Evolutionary conservation across 2,113 vertebrate genomes (phyloP), one percentile per base, ranked within the genome.

Genomic region (Nicator chloris): DNA sequence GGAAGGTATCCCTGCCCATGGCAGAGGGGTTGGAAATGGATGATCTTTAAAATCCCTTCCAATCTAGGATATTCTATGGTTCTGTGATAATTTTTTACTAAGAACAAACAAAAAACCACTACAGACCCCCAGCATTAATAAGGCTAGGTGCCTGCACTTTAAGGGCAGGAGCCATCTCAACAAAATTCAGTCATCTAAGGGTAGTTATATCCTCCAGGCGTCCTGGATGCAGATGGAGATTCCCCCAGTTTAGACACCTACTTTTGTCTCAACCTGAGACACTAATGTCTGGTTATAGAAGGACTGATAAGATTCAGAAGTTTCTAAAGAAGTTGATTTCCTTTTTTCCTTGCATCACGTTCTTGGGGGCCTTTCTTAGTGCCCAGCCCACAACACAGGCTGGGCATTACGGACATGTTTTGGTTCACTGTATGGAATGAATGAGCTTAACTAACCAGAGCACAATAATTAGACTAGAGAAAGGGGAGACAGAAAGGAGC

Each of bases 231-330:
- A 82, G 60, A 35, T 19, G 2, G 57, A 92, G 20, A 71, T 23
- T 50, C 3, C 42, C 8, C 8, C 0, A 1, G 0, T 69, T 84
- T 45, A 61, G 54, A 14, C 4, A 40, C 3, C 13, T 54, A n/a
- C 19, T 8, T 70, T 35, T 65, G 6, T 31, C 47, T 88, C 72
- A 60, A 47, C 7, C n/a, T n/a, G 19, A 68, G 53, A 79, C 15
- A 49, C 39, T 76, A 59, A 50, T 56, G 24, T 60, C n/a, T 77
- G 63, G 24, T 10, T 5, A 1, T 17, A 22, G 39, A 71, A 86
- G 6, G 20, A 68, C 30, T 50, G 5, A 37, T 15, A 71, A 45
- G 5, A 10, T 30, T 80, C 57, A 65, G 37, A 78, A 69, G 11
- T 47, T 79, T 39, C 61, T 77, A 30, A 65, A 35, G 13, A 45